Evolutionary conservation across 2,113 vertebrate genomes (phyloP).

Genomic region (Daubentonia madagascariensis): DNA sequence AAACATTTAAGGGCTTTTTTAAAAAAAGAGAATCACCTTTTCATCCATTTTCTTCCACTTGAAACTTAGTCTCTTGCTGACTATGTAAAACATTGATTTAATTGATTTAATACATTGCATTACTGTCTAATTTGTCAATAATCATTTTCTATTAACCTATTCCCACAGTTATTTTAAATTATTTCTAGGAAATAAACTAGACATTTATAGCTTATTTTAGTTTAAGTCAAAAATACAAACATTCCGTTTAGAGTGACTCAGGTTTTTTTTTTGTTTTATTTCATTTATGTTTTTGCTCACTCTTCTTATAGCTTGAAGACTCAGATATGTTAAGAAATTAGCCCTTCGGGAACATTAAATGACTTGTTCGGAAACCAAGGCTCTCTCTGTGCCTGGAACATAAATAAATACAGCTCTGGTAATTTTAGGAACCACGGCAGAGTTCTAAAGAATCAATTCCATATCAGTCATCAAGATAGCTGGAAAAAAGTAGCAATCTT

Average conservation of each 20-base stretch:
- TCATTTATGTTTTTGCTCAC: background rate
- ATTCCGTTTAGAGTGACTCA: background rate
- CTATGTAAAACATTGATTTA: background rate
- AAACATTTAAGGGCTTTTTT: background rate
- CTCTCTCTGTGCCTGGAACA: background rate
- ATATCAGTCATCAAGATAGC: background rate
- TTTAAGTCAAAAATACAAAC: slow-evolving; percentile 38
- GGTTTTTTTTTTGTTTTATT: background rate
- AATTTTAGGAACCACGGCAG: background rate
- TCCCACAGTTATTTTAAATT: background rate
- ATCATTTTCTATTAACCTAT: background rate
- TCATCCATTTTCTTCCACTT: background rate
- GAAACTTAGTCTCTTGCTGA: background rate
- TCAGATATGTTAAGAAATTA: background rate
- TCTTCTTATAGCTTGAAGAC: background rate
- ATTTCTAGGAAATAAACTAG: background rate
- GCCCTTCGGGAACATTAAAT: background rate
- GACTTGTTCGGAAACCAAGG: background rate
- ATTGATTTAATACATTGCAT: background rate
- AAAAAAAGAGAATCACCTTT: background rate
- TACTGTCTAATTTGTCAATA: background rate
- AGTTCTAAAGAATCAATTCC: background rate
- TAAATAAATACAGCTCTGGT: background rate
- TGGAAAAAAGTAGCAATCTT: background rate
- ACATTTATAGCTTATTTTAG: slow-evolving; percentile 8